Percentiles rank a stretch among this genome's conserved stretches.
Conservation (phyloP, 2,113 vertebrate species). For the Rhynchomys soricoides region DNA sequence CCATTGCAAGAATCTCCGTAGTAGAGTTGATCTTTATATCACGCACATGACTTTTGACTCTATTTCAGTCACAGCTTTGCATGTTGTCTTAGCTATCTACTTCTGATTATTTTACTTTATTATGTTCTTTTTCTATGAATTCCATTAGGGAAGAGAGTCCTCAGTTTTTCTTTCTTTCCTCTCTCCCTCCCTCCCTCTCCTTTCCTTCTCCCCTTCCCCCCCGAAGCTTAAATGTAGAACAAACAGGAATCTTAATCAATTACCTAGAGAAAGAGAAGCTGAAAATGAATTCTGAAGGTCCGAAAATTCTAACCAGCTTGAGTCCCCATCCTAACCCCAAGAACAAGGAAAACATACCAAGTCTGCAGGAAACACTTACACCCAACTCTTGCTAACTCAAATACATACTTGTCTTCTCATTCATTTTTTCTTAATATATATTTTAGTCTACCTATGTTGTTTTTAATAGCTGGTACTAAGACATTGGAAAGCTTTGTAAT, state of each 20-base stretch:
- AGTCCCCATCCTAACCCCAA: not conserved
- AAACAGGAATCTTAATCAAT: slow-evolving; percentile 44
- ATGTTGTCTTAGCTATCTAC: not conserved
- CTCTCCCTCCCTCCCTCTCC: not conserved
- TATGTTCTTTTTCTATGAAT: not conserved
- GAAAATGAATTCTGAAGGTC: slow-evolving; percentile 37
- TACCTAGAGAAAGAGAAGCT: slow-evolving; percentile 6
- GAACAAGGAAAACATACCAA: not conserved
- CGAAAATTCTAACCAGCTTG: slow-evolving; percentile 8
- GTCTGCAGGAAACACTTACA: not conserved
- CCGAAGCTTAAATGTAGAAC: not conserved
- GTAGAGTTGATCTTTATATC: not conserved
- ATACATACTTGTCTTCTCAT: not conserved
- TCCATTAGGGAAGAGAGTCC: not conserved
- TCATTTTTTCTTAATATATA: not conserved
- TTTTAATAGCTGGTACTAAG: not conserved
- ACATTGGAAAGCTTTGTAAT: not conserved
- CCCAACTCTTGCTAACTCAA: not conserved
- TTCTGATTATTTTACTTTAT: slow-evolving; percentile 27
- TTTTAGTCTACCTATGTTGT: not conserved
- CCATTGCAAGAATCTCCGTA: not conserved
- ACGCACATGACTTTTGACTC: not conserved
- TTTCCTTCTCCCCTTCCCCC: not conserved
- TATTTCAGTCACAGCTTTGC: not conserved
- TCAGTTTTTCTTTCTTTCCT: not conserved